Evolutionary conservation across 2,113 vertebrate genomes (phyloP), one percentile per base, ranked within the genome.

Genomic region (Amphiprion percula): DNA sequence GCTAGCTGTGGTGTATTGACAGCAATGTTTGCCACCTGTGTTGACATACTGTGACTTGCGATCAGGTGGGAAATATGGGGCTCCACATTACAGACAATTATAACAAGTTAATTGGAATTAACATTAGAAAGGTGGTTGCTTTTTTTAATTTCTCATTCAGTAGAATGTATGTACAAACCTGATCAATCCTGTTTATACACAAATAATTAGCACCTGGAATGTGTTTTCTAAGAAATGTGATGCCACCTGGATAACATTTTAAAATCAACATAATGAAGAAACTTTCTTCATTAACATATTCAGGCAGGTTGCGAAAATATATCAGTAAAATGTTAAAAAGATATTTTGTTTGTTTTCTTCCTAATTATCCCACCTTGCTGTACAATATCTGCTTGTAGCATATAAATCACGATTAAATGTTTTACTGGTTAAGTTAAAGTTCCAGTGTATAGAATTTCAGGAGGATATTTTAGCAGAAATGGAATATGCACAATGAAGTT

Each of bases 111-210:
- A 58, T 59, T 50, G 17, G 14, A 66, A 66, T 66, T 37, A 49
- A n/a, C 17, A 37, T 66, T 50, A 37, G n/a, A 23, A 26, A 14
- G 49, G 23, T 53, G 72, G 39, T 12, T 74, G 50, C 47, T n/a
- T 15, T 53, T 17, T 54, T 17, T 8, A 1, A 37, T 9, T n/a
- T 2, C n/a, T 52, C 28, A 17, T 58, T 65, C 5, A 24, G 2
- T 15, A 3, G 9, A 1, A 5, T n/a, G 19, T 52, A 19, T 33
- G 10, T 49, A 16, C 15, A 24, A 28, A 26, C 11, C 58, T 73
- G 16, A 58, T 58, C 8, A 30, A 7, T 24, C 12, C 21, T 55
- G 47, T 37, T 61, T 21, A 68, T 41, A 21, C 21, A 41, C 30
- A 53, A 53, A 28, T 58, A 33, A 59, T 30, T 16, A 2, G 7